Evolutionary conservation across 2,797 vertebrate species (phyloP).

Genomic region (Coregonus ussuriensis): DNA sequence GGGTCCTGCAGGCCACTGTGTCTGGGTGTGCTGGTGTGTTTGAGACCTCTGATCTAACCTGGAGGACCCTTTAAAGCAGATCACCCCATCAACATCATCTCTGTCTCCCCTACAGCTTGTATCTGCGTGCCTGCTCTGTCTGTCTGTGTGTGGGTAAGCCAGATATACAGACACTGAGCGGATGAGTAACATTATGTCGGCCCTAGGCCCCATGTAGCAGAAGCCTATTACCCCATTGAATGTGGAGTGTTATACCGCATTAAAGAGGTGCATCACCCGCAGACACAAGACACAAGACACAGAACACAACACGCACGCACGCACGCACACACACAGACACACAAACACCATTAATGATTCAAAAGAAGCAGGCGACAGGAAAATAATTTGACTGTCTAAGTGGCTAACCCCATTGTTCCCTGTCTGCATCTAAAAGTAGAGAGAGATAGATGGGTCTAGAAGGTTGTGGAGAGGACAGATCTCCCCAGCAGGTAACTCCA

Average conservation of each 20-base stretch:
- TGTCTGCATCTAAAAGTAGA: not conserved
- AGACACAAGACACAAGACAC: not conserved
- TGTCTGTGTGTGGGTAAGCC: not conserved
- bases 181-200: not conserved
- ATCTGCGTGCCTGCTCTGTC: slow-evolving; percentile 16
- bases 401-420: not conserved
- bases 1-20: slow-evolving; percentile 17
- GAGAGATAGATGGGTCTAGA: not conserved
- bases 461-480: not conserved
- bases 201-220: not conserved
- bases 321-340: not conserved
- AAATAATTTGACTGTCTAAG: not conserved
- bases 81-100: slow-evolving; percentile 40
- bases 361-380: not conserved
- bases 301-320: not conserved
- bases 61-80: slow-evolving; percentile 46
- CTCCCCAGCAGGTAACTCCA: not conserved
- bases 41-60: slow-evolving; percentile 32
- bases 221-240: not conserved
- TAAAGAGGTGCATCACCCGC: not conserved
- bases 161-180: no score
- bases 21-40: slow-evolving; percentile 34
- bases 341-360: not conserved
- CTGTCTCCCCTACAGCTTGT: slow-evolving; percentile 20
- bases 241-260: not conserved